Base-by-base conservation (phyloP, 2,113 vertebrate genomes). In the Mystacornis crossleyi region DNA sequence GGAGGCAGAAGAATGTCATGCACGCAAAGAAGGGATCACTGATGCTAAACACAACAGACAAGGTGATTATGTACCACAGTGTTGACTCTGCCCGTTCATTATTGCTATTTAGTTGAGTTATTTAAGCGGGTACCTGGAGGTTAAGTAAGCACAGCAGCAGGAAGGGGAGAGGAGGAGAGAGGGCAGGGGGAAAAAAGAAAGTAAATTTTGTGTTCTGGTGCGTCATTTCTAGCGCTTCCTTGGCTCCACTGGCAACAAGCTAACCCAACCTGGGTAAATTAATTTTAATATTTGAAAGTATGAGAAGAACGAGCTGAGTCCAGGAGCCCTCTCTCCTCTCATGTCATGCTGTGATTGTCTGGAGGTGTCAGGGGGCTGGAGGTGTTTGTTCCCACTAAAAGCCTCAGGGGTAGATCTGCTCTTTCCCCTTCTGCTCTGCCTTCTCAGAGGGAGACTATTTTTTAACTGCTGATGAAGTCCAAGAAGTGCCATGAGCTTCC, bases 51-150 rank as follows among this genome's bases (percentile, higher is more conserved):
- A 95, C 93, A 96, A 97, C 85, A 95, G 97, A 97, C 97, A 97
- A 94, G 96, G 95, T 94, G 94, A 97, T 97, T 97, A 97, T 93
- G 96, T 95, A 91, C 84, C 93, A 31, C 90, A 65, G 93, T 93
- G 95, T 97, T 97, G 97, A 95, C 95, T 97, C 97, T 97, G 94
- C 73, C 81, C 74, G 62, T 96, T 97, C 96, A 96, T 97, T 97
- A 97, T 97, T 97, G 96, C 96, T 96, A 89, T 97, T 97, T 97
- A 97, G 97, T 89, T 93, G 95, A 91, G 96, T 96, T 96, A 94
- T 92, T 96, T 97, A 95, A 97, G 92, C 12, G 33, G 77, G 86
- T 97, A 97, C 96, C 96, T 97, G 94, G 92, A 97, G 97, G 95
- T 97, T 97, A 97, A 97, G 84, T 87, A 97, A 96, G 95, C 96